These are phyloP conservation scores for Drosophila lutescens DNA, from an alignment of 2,888 invertebrate genomes.

Conservation along the genomic window DNA sequence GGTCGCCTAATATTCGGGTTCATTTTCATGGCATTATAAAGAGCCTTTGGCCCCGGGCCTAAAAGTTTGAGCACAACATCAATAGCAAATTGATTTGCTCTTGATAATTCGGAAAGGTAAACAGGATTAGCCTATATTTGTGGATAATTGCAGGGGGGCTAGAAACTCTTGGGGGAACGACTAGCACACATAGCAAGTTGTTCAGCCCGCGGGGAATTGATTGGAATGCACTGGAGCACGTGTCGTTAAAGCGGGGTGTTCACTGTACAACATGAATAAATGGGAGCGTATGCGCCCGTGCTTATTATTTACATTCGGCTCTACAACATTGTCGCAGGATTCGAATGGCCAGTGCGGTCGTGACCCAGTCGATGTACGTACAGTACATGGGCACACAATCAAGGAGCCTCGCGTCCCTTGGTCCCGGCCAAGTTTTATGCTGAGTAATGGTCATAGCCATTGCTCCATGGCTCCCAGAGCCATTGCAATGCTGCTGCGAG, in stretches of 20 bases:
- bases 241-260: conserved; percentile 29
- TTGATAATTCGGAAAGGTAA: conserved; percentile 50
- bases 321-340: conserved; percentile 45
- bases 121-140: conserved; percentile 37
- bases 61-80: conserved; percentile 36
- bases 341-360: conserved; percentile 23
- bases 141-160: conserved; percentile 35
- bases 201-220: conserved; percentile 25
- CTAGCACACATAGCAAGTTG: neutral
- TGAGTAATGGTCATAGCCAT: conserved; percentile 44
- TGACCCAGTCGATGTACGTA: conserved; percentile 25
- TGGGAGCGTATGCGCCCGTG: conserved; percentile 3
- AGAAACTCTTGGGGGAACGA: neutral
- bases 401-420: conserved; percentile 30
- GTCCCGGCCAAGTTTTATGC: conserved; percentile 40
- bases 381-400: conserved; percentile 39
- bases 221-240: conserved; percentile 36
- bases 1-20: conserved; percentile 48
- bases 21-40: conserved; percentile 47
- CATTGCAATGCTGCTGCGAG: conserved; percentile 36
- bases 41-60: conserved; percentile 12
- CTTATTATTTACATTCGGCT: conserved; percentile 50
- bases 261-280: conserved; percentile 15
- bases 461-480: conserved; percentile 25
- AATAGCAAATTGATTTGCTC: conserved; percentile 56